Evolutionary conservation across 2,797 vertebrate genomes (phyloP).

Genomic region (Lepidocolaptes lacrymiger): DNA sequence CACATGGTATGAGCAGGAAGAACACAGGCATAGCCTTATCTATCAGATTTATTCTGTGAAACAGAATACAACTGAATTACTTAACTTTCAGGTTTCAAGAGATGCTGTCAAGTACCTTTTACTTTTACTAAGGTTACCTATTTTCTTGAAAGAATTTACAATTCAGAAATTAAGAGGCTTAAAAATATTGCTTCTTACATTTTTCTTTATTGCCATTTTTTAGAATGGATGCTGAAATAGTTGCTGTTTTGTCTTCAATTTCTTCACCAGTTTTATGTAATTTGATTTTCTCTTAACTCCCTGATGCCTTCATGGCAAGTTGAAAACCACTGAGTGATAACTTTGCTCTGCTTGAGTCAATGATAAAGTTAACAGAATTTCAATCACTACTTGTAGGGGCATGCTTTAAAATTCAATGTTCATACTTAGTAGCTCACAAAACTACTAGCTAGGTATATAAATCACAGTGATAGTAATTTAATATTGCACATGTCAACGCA

Average conservation of each 20-base stretch:
- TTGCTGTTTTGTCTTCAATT: neutral
- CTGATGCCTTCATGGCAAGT: neutral
- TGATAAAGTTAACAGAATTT: constrained; percentile 14
- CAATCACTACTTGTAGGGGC: neutral
- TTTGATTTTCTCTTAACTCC: neutral
- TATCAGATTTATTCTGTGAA: constrained; percentile 24
- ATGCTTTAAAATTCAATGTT: neutral
- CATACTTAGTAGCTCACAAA: neutral
- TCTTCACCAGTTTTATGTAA: neutral
- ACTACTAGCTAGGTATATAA: neutral
- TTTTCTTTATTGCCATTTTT: neutral
- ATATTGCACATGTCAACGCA: neutral
- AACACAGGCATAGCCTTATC: neutral
- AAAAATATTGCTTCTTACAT: neutral
- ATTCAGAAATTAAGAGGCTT: neutral
- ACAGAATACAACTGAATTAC: neutral
- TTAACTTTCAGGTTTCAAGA: neutral
- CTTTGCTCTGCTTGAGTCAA: neutral
- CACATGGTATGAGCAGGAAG: neutral
- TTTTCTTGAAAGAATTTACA: neutral
- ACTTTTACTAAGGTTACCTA: neutral
- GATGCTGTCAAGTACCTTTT: neutral
- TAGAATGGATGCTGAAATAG: neutral
- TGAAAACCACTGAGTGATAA: neutral
- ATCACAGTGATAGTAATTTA: neutral